These are phyloP conservation scores for Oedothorax gibbosus DNA, from an alignment of 1,140 invertebrate species.

Conservation along the genomic window DNA sequence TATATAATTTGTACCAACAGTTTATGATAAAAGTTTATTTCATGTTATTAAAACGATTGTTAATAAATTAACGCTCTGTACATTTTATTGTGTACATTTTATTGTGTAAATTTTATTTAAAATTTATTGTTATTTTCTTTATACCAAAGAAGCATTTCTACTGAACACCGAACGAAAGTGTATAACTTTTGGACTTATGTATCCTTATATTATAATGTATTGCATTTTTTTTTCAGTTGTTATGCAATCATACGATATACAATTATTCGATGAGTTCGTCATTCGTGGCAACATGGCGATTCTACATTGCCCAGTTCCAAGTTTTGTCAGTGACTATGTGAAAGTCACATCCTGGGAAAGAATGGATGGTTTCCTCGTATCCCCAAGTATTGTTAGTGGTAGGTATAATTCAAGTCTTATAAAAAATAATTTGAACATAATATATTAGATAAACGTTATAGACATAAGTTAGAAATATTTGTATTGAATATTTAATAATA, in stretches of 20 bases:
- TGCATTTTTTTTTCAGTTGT: slow-evolving; percentile 74
- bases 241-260: slow-evolving; percentile 82
- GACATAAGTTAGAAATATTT: no score
- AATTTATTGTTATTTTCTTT: no score
- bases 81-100: no score
- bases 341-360: slow-evolving; percentile 68
- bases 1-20: no score
- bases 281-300: slow-evolving; percentile 70
- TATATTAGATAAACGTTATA: no score
- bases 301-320: slow-evolving; percentile 69
- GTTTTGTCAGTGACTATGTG: slow-evolving; percentile 69
- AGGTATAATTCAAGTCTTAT: slow-evolving; percentile 1
- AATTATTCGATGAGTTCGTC: slow-evolving; percentile 69
- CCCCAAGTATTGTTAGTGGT: slow-evolving; percentile 43
- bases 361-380: slow-evolving; percentile 49
- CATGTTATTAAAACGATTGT: no score
- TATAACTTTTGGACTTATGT: neutral
- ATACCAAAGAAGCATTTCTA: no score
- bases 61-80: no score
- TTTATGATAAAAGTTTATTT: no score
- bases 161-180: neutral
- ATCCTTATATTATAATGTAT: neutral
- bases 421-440: no score
- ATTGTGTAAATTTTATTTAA: no score
- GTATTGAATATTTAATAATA: no score